Base-by-base conservation (phyloP, 2,113 vertebrate genomes). In the Triplophysa rosa region DNA sequence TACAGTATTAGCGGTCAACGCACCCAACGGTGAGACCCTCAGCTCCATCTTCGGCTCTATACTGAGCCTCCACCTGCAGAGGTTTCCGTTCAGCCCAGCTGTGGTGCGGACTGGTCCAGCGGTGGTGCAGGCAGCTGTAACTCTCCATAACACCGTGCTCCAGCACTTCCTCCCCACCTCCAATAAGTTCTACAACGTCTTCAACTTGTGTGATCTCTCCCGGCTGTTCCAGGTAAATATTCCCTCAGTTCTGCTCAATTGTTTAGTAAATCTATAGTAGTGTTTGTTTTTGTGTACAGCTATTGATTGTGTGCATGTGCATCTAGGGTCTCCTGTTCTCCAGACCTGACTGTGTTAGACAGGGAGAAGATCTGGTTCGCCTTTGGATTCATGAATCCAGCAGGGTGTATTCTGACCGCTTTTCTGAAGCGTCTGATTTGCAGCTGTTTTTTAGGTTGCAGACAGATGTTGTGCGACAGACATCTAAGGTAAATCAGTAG, bases 381-480 rank as follows among this genome's bases (percentile, higher is more conserved):
- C 79, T 95, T 40, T 96, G 94, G 90, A 88, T 95, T 82, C 92
- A 92, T 8, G 94, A 96, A 82, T 92, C 88, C 33, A 85, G 87
- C 84, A 78, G 75, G 84, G 92, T 94, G n/a, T 95, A 93, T 83
- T 92, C 92, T 71, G 92, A 95, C 89, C 94, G 94, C 84, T 82
- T 94, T 65, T 70, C 92, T 59, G 93, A 94, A 79, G 75, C 71
- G 37, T 90, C 87, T 69, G 95, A 94, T 67, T 82, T 76, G 37
- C 85, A 90, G 84, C 89, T 94, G n/a, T 95, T 93, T 88, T 86
- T 83, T 79, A 93, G 85, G 87, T 90, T 94, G 19, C 80, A 93
- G 77, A 69, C 88, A 47, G 91, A 94, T 23, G 87, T 87, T 17
- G 82, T 88, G 59, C 89, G 83, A 52, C 93, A 92, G 79, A 90